Conservation (phyloP, 2,797 vertebrate genomes). For the Choloepus didactylus region DNA sequence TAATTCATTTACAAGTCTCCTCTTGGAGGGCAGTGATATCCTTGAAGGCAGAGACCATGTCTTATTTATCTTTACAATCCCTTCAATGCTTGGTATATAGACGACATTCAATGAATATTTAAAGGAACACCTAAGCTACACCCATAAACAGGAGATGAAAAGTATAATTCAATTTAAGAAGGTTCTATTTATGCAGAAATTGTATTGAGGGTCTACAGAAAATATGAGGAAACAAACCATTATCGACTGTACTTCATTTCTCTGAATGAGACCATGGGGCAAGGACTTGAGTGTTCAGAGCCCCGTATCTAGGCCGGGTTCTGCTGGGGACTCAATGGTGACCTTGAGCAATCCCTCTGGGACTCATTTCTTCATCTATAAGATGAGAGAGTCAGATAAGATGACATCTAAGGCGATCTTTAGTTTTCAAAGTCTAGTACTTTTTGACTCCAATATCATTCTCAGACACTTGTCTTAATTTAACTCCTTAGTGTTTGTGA, state of each 20-base stretch:
- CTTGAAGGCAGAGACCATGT: constrained; percentile 62
- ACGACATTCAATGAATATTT: constrained; percentile 74
- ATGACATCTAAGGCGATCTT: not conserved
- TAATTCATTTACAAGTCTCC: constrained; percentile 70
- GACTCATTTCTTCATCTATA: constrained; percentile 31
- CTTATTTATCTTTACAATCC: constrained; percentile 71
- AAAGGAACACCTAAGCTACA: constrained; percentile 67
- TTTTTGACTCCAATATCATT: not conserved
- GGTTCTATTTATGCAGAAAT: constrained; percentile 59
- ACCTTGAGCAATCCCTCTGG: constrained; percentile 22
- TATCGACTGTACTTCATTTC: not conserved
- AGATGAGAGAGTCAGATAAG: constrained; percentile 1
- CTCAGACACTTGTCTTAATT: constrained; percentile 11
- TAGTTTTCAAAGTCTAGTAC: not conserved
- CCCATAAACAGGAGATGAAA: constrained; percentile 66
- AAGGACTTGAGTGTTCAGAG: not conserved
- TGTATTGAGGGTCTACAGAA: constrained; percentile 44
- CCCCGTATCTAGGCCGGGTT: not conserved
- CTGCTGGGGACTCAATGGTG: not conserved
- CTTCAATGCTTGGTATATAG: constrained; percentile 16
- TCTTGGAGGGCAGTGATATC: constrained; percentile 69
- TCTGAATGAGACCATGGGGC: not conserved
- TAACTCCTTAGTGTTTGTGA: constrained; percentile 27
- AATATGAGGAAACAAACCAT: constrained; percentile 46
- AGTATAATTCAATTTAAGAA: constrained; percentile 71